These are phyloP conservation scores for Clarias batrachus DNA, from an alignment of 2,113 vertebrate genomes.

Conservation along the genomic window DNA sequence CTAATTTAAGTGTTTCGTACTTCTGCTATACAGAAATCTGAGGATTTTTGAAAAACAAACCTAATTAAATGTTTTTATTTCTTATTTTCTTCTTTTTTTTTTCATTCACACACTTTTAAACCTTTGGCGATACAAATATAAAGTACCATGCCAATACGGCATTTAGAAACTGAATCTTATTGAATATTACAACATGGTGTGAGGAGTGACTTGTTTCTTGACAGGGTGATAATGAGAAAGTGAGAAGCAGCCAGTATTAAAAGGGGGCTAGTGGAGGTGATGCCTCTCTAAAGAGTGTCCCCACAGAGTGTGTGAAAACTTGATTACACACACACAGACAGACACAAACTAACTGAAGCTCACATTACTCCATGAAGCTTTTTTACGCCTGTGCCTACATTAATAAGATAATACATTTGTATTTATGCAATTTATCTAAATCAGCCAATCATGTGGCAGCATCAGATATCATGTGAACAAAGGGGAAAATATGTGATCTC, in stretches of 20 bases:
- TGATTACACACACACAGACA: slow-evolving; percentile 3
- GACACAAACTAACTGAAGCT: not conserved
- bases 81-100: not conserved
- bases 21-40: not conserved
- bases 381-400: no score
- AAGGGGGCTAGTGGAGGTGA: not conserved
- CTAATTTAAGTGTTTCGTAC: not conserved
- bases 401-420: no score
- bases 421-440: no score
- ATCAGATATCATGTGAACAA: no score
- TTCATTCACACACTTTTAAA: not conserved
- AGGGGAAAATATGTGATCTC: no score
- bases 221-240: slow-evolving; percentile 67
- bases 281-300: not conserved
- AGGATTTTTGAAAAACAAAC: not conserved
- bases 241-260: slow-evolving; percentile 50
- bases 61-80: not conserved
- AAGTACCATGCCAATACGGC: not conserved
- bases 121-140: not conserved
- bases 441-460: no score
- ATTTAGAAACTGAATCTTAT: not conserved
- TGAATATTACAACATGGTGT: not conserved
- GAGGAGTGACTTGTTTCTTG: not conserved
- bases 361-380: no score
- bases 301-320: slow-evolving; percentile 14